Percentiles rank a stretch among this genome's conserved stretches.
These are phyloP conservation scores for Octopus sinensis DNA, from an alignment of 1,140 invertebrate species.

Conservation along the genomic window DNA sequence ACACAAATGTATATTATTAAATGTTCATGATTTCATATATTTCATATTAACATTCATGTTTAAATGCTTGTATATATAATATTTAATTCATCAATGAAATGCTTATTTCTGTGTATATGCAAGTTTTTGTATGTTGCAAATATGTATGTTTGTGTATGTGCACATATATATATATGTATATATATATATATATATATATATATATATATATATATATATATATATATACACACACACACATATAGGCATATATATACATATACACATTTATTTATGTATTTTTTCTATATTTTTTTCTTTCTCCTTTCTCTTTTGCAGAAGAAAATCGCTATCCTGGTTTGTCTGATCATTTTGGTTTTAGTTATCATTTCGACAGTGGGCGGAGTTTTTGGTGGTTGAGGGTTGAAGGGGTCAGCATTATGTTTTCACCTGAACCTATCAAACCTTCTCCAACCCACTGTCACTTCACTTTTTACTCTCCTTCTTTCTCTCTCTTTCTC, in stretches of 20 bases:
- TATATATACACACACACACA: neutral
- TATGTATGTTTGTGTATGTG: too few species aligned
- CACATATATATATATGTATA: neutral
- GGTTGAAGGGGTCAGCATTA: slow-evolving; percentile 15
- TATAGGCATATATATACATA: neutral
- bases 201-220: neutral
- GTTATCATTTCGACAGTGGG: slow-evolving; percentile 75
- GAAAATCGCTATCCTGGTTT: slow-evolving; percentile 98
- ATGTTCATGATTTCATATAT: too few species aligned
- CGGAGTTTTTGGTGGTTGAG: slow-evolving; percentile 63
- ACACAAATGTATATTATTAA: too few species aligned
- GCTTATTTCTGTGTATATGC: too few species aligned
- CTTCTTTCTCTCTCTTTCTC: too few species aligned
- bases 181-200: neutral
- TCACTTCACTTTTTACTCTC: neutral
- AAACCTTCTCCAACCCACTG: slow-evolving; percentile 5
- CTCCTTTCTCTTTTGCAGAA: slow-evolving; percentile 72
- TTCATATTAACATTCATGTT: too few species aligned
- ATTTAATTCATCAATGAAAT: too few species aligned
- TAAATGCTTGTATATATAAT: too few species aligned
- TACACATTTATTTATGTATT: neutral
- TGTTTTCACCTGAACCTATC: slow-evolving; percentile 21
- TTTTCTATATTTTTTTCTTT: slow-evolving; percentile 18
- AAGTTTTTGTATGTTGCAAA: too few species aligned
- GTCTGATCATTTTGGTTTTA: slow-evolving; percentile 84